These are phyloP conservation scores for Dendroctonus valens DNA, from an alignment of 1,140 invertebrate species.

Conservation along the genomic window DNA sequence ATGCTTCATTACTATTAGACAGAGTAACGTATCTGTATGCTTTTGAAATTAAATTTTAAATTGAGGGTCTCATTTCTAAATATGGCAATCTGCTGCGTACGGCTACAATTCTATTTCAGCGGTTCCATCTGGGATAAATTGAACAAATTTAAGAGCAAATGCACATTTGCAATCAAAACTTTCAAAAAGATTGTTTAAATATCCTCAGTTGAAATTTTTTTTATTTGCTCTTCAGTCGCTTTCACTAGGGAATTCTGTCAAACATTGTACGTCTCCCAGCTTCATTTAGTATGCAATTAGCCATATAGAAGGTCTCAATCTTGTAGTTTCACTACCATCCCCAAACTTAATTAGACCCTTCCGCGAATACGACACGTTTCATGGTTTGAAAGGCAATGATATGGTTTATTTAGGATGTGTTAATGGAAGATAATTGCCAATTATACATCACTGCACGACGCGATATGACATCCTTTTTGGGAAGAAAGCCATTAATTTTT, in stretches of 20 bases:
- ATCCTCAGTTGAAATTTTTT: background rate
- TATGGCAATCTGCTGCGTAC: background rate
- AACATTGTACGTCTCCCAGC: background rate
- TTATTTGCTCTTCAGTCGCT: background rate
- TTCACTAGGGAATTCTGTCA: background rate
- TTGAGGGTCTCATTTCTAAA: too few relatives aligned
- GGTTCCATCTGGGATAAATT: background rate
- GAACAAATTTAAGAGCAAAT: background rate
- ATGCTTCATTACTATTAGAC: too few relatives aligned
- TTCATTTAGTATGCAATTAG: slow-evolving; percentile 18
- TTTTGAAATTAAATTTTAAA: too few relatives aligned
- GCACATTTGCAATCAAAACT: background rate
- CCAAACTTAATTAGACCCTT: slow-evolving; percentile 10
- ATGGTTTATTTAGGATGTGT: slow-evolving; percentile 8
- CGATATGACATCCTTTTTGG: too few relatives aligned
- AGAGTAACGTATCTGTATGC: too few relatives aligned
- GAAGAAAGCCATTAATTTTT: too few relatives aligned
- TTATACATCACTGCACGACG: too few relatives aligned
- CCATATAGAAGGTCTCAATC: background rate
- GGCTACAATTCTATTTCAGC: background rate
- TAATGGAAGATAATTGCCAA: background rate
- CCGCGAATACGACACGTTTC: slow-evolving; percentile 8
- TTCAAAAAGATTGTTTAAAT: background rate
- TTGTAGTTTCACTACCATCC: slow-evolving; percentile 9
- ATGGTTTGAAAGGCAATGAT: slow-evolving; percentile 1